These are phyloP conservation scores for Rhincodon typus DNA, from an alignment of 2,797 vertebrate genomes.

Conservation along the genomic window DNA sequence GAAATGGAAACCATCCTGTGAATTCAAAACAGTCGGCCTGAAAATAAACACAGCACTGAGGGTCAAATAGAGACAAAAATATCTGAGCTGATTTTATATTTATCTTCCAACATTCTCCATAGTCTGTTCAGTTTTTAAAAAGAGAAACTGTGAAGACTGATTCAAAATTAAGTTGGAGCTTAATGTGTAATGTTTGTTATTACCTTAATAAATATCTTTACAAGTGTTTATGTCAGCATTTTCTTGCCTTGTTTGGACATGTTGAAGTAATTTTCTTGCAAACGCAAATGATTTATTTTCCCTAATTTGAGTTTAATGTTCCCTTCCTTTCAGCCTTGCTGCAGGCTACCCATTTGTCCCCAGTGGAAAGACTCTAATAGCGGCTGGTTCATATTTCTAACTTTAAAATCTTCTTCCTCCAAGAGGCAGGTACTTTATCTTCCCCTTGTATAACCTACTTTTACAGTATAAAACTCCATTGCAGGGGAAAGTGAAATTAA, in stretches of 20 bases:
- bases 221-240: background rate
- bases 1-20: background rate
- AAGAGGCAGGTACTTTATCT: background rate
- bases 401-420: background rate
- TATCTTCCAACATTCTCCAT: background rate
- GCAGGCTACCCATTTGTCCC: background rate
- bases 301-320: background rate
- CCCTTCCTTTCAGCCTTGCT: background rate
- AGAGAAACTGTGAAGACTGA: background rate
- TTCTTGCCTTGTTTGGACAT: background rate
- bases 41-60: background rate
- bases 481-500: background rate
- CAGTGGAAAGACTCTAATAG: background rate
- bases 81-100: background rate
- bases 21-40: background rate
- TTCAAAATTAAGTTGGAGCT: background rate
- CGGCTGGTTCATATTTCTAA: background rate
- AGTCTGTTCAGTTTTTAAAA: background rate
- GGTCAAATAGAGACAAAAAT: background rate
- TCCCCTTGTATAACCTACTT: background rate
- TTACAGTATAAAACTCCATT: background rate
- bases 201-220: background rate
- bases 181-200: background rate
- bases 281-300: background rate
- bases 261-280: background rate